Conservation (phyloP, 2,797 vertebrate species). For the Chelon auratus region DNA sequence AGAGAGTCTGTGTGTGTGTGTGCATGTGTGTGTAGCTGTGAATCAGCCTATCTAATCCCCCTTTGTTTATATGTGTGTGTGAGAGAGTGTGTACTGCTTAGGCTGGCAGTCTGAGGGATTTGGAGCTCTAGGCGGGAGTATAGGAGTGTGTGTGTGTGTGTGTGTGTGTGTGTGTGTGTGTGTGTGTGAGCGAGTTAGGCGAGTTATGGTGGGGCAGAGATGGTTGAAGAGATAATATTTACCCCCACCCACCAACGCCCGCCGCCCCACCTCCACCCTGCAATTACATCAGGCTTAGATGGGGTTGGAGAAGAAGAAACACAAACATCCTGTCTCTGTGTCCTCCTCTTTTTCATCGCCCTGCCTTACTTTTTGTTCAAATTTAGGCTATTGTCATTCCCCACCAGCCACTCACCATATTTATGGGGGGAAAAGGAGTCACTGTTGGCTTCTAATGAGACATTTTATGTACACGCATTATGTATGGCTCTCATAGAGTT, state of each 20-base stretch:
- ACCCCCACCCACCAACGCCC: conserved; percentile 45
- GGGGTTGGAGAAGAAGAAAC: conserved; percentile 66
- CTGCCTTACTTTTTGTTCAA: background rate
- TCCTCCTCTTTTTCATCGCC: background rate
- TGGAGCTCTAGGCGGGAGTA: conserved; percentile 57
- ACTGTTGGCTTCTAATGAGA: conserved; percentile 48
- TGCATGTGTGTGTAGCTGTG: conserved; percentile 41
- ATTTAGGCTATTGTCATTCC: conserved; percentile 33
- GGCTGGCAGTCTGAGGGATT: conserved; percentile 85
- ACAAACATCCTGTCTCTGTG: conserved; percentile 63
- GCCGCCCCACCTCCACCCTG: conserved; percentile 53
- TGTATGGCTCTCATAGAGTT: conserved; percentile 31
- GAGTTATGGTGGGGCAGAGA: conserved; percentile 63
- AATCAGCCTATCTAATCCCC: conserved; percentile 71
- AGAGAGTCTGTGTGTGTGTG: conserved; percentile 49
- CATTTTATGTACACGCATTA: conserved; percentile 47
- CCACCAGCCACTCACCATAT: conserved; percentile 28
- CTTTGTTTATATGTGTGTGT: conserved; percentile 68
- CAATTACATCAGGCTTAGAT: conserved; percentile 78
- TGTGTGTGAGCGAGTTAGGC: conserved; percentile 28
- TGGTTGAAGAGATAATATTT: conserved; percentile 80
- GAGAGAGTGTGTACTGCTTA: conserved; percentile 78
- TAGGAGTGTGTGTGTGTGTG: conserved; percentile 32
- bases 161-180: conserved; percentile 14
- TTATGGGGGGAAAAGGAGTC: conserved; percentile 16